Conservation (phyloP, 2,113 vertebrate species). For the Isichthys henryi region DNA sequence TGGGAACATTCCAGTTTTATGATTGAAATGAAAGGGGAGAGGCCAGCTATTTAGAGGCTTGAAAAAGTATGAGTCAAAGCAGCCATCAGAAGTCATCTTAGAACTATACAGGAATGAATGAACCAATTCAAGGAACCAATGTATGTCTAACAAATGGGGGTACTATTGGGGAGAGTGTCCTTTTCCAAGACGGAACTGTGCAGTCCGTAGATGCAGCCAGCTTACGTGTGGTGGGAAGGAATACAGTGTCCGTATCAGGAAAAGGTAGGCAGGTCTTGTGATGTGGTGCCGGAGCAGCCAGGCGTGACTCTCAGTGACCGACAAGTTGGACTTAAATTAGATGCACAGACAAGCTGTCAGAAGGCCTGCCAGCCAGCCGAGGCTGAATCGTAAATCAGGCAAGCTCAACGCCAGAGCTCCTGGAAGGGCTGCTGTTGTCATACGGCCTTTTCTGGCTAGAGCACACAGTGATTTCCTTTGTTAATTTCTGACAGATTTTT, state of each 20-base stretch:
- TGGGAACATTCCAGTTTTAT: not conserved
- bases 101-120: not conserved
- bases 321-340: not conserved
- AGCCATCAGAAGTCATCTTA: not conserved
- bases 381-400: not conserved
- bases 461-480: not conserved
- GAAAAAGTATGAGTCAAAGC: not conserved
- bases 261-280: not conserved
- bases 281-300: not conserved
- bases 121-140: not conserved
- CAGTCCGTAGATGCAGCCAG: not conserved
- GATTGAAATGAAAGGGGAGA: not conserved
- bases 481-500: not conserved
- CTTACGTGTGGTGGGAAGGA: not conserved
- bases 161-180: not conserved
- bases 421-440: not conserved
- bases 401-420: not conserved
- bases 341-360: not conserved
- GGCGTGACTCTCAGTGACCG: not conserved
- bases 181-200: not conserved
- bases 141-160: not conserved
- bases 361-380: not conserved
- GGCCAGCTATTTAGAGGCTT: not conserved
- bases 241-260: not conserved
- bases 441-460: not conserved